Evolutionary conservation across 2,113 vertebrate species (phyloP).

Genomic region (Protomyctophum bolini): DNA sequence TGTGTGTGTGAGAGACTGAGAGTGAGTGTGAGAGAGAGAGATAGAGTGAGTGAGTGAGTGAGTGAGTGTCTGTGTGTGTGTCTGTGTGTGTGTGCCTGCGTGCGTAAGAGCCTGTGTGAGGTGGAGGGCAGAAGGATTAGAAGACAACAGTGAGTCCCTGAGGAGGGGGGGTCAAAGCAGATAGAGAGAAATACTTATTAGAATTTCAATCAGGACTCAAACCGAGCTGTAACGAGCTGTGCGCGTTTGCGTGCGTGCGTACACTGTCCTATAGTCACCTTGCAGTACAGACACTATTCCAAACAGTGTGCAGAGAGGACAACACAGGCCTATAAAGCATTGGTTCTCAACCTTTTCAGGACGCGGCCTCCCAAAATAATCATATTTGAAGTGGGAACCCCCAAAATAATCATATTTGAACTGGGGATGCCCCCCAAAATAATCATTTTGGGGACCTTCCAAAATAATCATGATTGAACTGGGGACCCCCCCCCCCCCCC

Average conservation of each 20-base stretch:
- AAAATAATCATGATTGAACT: too few species aligned
- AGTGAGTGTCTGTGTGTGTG: not conserved
- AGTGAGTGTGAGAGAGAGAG: not conserved
- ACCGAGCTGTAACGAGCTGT: not conserved
- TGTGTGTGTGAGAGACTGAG: not conserved
- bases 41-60: not conserved
- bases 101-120: not conserved
- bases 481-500: too few species aligned
- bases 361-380: too few species aligned
- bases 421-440: too few species aligned
- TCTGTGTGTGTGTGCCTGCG: not conserved
- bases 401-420: too few species aligned
- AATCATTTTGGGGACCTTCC: too few species aligned
- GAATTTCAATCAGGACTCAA: conserved; percentile 10
- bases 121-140: not conserved
- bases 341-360: too few species aligned
- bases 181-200: not conserved
- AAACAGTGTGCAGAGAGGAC: too few species aligned
- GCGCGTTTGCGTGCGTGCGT: conserved; percentile 23
- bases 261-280: not conserved
- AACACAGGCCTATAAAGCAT: too few species aligned
- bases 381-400: too few species aligned
- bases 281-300: too few species aligned
- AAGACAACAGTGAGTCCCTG: not conserved
- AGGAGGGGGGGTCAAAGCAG: not conserved